A percentile compares a stretch with the other conserved stretches of the same genome.
These are phyloP conservation scores for Hepsetus odoe DNA, from an alignment of 2,113 vertebrate species.

Conservation along the genomic window DNA sequence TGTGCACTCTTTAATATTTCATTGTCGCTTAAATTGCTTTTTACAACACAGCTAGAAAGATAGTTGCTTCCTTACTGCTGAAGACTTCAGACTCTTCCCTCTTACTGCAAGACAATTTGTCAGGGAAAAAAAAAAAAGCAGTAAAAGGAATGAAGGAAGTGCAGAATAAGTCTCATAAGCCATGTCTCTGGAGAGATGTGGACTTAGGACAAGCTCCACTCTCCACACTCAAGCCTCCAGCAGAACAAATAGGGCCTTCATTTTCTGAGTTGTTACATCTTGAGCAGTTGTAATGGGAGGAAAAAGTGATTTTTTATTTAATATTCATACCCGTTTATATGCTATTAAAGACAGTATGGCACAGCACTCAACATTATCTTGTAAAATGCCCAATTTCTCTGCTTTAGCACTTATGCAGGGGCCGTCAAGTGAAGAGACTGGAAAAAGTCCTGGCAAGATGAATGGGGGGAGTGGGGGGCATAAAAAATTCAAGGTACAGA, in stretches of 20 bases:
- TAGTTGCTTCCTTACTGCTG: slow-evolving; percentile 23
- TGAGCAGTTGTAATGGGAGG: not conserved
- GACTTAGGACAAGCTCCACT: not conserved
- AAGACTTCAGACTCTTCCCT: slow-evolving; percentile 23
- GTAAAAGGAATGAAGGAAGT: slow-evolving; percentile 1
- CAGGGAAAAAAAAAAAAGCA: slow-evolving; percentile 13
- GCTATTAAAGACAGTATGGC: not conserved
- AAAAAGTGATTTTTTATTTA: not conserved
- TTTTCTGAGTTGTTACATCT: slow-evolving; percentile 18
- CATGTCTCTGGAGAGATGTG: slow-evolving; percentile 30
- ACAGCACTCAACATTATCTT: not conserved
- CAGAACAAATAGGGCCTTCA: slow-evolving; percentile 10
- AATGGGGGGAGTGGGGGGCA: not conserved
- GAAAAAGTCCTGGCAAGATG: not conserved
- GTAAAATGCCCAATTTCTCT: not conserved
- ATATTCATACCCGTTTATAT: not conserved
- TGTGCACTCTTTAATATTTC: slow-evolving; percentile 51
- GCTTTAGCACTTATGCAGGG: not conserved
- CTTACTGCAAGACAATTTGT: slow-evolving; percentile 29
- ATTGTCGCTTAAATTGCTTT: slow-evolving; percentile 48
- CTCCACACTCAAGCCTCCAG: slow-evolving; percentile 6
- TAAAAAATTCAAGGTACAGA: slow-evolving; percentile 8
- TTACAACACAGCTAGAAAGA: slow-evolving; percentile 16
- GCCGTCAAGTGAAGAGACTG: not conserved
- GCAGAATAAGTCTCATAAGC: slow-evolving; percentile 24